Evolutionary conservation across 2,888 invertebrate genomes (phyloP), one percentile per base, ranked within the genome.

Genomic region (Baronia brevicornis): DNA sequence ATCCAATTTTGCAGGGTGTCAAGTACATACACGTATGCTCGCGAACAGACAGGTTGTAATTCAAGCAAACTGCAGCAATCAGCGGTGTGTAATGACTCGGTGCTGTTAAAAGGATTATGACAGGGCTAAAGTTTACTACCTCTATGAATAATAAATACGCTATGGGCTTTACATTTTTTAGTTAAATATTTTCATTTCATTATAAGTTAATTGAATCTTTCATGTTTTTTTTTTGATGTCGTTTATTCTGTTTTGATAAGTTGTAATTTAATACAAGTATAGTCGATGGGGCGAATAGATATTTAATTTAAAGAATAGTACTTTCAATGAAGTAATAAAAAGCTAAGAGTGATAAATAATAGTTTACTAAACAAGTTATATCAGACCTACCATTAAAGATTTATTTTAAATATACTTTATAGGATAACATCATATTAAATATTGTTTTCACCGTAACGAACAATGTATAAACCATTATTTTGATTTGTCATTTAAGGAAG

Each of bases 1-100:
- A 64, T 68, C 63, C 72, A 70, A 74, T 73, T 66, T 68, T 54
- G 60, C 46, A 54, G 60, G 59, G 58, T 72, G 74, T 74, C 75
- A 73, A 60, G 50, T 53, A 55, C 74, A 74, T 54, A 54, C 64
- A 48, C 43, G 43, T 46, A 35, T 21, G 35, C 30, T 26, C 21
- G 21, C 17, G 10, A 35, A 9, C 32, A 44, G 41, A 45, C 44
- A 33, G 32, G 20, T 25, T 32, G 44, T 43, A 43, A 42, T 43
- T 45, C 46, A 40, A 33, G 30, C 28, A 39, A 43, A 44, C 43
- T 46, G 50, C 39, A 48, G 38, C 44, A 42, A 43, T 41, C 42
- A 43, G 28, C 15, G 29, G 20, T 17, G 28, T 31, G 26, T 34
- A 28, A 34, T 32, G 24, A 28, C 10, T 14, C 33, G 21, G 27